Conservation (phyloP, 2,113 vertebrate species). For the Neopipo cinnamomea region DNA sequence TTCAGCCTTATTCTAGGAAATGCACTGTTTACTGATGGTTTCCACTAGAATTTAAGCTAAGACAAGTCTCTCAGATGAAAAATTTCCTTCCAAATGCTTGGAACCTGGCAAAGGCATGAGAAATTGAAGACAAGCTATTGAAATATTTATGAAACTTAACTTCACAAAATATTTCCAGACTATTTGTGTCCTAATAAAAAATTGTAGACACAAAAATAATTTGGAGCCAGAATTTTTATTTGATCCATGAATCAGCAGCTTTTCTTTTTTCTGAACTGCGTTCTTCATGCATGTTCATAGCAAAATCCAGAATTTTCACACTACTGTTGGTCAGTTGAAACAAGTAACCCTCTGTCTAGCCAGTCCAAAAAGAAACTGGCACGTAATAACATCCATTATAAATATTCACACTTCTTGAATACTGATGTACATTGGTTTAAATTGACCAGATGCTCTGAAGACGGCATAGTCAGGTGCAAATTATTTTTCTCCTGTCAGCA, state of each 20-base stretch:
- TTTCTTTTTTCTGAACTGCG: background rate
- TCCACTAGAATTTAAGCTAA: background rate
- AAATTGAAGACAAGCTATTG: background rate
- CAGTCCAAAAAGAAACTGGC: background rate
- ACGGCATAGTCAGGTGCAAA: slow-evolving; percentile 36
- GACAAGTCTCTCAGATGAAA: background rate
- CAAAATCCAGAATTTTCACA: background rate
- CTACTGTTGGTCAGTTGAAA: background rate
- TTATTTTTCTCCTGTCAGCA: slow-evolving; percentile 26
- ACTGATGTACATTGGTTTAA: slow-evolving; percentile 51
- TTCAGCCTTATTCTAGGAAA: background rate
- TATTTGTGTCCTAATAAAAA: background rate
- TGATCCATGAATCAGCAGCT: background rate
- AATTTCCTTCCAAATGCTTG: background rate
- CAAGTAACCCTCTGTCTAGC: background rate
- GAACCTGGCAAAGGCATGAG: background rate
- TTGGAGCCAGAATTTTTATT: background rate
- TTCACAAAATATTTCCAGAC: background rate
- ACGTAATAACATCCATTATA: background rate
- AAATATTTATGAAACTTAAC: background rate
- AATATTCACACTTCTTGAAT: slow-evolving; percentile 21
- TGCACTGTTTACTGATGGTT: background rate
- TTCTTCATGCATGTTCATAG: background rate
- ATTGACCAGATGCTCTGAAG: slow-evolving; percentile 56
- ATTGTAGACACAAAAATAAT: background rate